Conservation (phyloP, 1,140 invertebrate genomes). For the Drosophila oshimai region DNA sequence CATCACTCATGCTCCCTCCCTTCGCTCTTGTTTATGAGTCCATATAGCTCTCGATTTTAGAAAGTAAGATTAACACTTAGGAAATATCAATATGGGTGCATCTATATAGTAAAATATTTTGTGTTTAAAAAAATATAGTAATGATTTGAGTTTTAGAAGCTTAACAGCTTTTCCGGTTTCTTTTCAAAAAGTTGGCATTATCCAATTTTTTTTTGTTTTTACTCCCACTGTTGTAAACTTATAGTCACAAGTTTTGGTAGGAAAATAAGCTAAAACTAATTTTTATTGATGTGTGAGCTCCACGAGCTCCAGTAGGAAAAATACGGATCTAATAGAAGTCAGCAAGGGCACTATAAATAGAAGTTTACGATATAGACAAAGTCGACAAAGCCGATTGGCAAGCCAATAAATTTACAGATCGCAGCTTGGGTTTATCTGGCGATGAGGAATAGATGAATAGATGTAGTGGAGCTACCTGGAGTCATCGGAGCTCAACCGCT, state of each 20-base stretch:
- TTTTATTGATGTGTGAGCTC: conserved; percentile 20
- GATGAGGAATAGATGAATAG: not conserved
- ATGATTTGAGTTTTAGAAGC: no score
- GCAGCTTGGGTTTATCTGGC: conserved; percentile 5
- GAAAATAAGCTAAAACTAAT: conserved; percentile 2
- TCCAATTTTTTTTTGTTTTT: no score
- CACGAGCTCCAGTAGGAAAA: conserved; percentile 7
- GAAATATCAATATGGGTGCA: no score
- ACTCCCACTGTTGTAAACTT: not conserved
- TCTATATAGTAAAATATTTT: no score
- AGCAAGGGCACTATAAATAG: conserved; percentile 19
- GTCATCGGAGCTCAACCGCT: conserved; percentile 51
- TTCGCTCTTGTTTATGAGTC: no score
- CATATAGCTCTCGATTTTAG: no score
- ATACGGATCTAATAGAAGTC: not conserved
- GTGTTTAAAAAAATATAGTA: no score
- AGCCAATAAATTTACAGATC: conserved; percentile 39
- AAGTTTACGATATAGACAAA: conserved; percentile 22
- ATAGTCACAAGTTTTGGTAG: conserved; percentile 26
- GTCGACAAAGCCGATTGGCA: conserved; percentile 20
- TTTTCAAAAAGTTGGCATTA: no score
- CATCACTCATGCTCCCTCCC: no score
- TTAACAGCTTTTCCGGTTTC: no score
- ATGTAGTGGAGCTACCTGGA: conserved; percentile 5
- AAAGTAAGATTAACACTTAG: no score